phyloP scores from a whole-genome alignment of 2,797 vertebrate genomes.

The Uromys caudimaculatus region DNA sequence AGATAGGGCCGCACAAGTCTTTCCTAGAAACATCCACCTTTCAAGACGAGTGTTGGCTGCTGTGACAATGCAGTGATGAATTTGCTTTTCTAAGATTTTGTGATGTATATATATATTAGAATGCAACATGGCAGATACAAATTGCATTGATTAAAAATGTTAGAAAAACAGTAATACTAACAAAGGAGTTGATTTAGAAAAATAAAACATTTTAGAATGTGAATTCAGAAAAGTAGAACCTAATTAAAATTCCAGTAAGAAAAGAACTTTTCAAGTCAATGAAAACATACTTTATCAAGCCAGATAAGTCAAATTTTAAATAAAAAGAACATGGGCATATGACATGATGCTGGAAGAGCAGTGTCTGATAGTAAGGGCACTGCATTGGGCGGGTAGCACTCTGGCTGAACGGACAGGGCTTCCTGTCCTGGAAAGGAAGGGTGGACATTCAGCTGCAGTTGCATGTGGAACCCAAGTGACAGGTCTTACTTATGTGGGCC shows the following conservation, averaged over 20 bases:
- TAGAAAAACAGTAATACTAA: background rate
- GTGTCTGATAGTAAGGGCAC: background rate
- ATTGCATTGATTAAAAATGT: background rate
- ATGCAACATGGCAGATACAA: background rate
- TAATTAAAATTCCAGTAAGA: background rate
- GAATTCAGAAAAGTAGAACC: background rate
- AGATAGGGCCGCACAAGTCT: background rate
- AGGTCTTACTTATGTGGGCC: too few species aligned
- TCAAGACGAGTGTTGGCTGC: background rate
- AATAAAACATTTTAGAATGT: background rate
- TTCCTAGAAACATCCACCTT: background rate
- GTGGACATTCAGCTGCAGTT: background rate
- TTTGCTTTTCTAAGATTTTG: slow-evolving; percentile 22
- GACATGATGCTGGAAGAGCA: background rate
- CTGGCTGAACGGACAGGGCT: background rate
- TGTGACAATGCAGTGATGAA: background rate
- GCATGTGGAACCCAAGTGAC: background rate
- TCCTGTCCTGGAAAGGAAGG: background rate
- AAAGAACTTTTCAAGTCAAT: background rate
- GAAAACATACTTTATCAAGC: background rate
- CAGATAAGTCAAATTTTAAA: background rate
- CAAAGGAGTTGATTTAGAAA: background rate
- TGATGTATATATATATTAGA: background rate
- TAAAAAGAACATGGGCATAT: background rate
- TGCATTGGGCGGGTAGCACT: accelerated